Base-by-base conservation (phyloP, 1,140 invertebrate species). In the Tetraneura akinire region DNA sequence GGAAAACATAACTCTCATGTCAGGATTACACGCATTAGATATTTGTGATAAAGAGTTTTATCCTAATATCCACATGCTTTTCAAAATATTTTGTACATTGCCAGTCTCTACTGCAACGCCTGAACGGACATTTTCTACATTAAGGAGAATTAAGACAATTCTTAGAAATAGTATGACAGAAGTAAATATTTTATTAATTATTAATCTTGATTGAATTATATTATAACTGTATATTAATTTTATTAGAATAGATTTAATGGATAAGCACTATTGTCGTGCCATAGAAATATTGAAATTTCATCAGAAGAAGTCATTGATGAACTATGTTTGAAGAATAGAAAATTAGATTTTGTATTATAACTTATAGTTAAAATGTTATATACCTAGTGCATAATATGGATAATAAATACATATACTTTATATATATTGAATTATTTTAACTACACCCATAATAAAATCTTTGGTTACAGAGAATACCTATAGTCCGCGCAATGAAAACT, bases 21-120 rank as follows among this genome's bases (percentile, higher is more conserved):
- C 55, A 60, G 55, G 23, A 13, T 14, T 60, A 60, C 55, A 60
- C 23, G 55, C 55, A 57, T 13, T 57, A 13, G 23, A 13, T 0
- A 57, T 57, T 57, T 57, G 55, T 57, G 55, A 60, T 60, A n/a
- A 60, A 60, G 55, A 26, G 13, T 60, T 60, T 13, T 60, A 60
- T 60, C 55, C 23, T 11, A 60, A 60, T 29, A 60, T 60, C 11
- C 11, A 60, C 10, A 57, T 57, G 53, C n/a, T 57, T 11, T 57
- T 57, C 21, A 3, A n/a, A n/a, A n/a, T n/a, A n/a, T n/a, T n/a
- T n/a, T n/a, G n/a, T n/a, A n/a, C n/a, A n/a, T n/a, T n/a, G n/a
- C n/a, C n/a, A n/a, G n/a, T n/a, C n/a, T n/a, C n/a, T n/a, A n/a
- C n/a, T n/a, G n/a, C n/a, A n/a, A 57, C 53, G 21, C 21, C 53